These are phyloP conservation scores for Ondatra zibethicus DNA, from an alignment of 2,113 vertebrate species.

Conservation along the genomic window DNA sequence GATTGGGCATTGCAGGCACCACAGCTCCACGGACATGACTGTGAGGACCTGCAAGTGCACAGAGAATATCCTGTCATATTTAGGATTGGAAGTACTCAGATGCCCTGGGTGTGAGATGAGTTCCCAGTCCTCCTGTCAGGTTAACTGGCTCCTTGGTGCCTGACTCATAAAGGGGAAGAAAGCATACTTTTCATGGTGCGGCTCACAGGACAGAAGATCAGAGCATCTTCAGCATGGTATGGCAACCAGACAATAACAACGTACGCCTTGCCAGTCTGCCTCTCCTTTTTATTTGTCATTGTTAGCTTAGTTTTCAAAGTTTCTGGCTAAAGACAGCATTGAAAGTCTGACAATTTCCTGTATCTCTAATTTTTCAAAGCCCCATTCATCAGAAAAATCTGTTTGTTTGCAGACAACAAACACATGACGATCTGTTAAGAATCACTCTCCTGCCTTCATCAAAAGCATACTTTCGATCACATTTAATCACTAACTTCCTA, in stretches of 20 bases:
- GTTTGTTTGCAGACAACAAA: background rate
- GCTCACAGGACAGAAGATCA: background rate
- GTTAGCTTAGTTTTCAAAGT: constrained; percentile 15
- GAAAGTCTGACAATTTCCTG: constrained; percentile 3
- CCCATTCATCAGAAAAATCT: background rate
- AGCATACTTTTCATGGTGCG: too few species aligned
- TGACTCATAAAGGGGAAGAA: background rate
- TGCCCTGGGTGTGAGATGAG: background rate
- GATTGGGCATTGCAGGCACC: background rate
- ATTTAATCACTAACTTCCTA: constrained; percentile 71
- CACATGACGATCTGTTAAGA: background rate
- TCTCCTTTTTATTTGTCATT: constrained; percentile 46
- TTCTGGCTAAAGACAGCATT: constrained; percentile 55
- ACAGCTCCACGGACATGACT: background rate
- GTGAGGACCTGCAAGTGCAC: background rate
- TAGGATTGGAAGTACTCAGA: background rate
- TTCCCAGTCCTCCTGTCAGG: background rate
- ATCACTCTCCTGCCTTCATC: constrained; percentile 38
- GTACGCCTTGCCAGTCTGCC: background rate
- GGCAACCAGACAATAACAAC: background rate
- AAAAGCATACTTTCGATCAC: constrained; percentile 74
- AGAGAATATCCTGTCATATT: background rate
- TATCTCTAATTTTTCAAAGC: constrained; percentile 10
- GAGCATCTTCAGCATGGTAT: background rate
- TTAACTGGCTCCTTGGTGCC: background rate